These are phyloP conservation scores for Ochropacha duplaris DNA, from an alignment of 2,888 invertebrate genomes.

Conservation along the genomic window DNA sequence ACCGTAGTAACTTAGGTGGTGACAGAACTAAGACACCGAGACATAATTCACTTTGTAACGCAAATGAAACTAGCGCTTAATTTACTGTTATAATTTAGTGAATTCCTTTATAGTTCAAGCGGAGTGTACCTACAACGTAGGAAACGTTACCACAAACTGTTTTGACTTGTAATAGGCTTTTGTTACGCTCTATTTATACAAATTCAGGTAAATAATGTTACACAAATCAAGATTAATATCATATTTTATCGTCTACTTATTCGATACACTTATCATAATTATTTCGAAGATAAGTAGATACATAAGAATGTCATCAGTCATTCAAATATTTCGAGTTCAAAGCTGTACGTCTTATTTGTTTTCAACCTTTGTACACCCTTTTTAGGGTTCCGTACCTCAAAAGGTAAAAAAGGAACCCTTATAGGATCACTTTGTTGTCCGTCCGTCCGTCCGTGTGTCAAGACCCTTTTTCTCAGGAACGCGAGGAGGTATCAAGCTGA, in stretches of 20 bases:
- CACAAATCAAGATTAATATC: not conserved
- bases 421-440: too few species aligned
- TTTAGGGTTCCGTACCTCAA: too few species aligned
- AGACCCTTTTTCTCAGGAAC: too few species aligned
- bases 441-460: too few species aligned
- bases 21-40: conserved; percentile 82
- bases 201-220: not conserved
- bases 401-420: too few species aligned
- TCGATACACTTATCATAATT: too few species aligned
- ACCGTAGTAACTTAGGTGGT: conserved; percentile 82
- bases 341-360: too few species aligned
- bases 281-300: too few species aligned
- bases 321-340: too few species aligned
- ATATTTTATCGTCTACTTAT: not conserved
- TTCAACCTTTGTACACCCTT: too few species aligned
- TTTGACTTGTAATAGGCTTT: conserved; percentile 8
- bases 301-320: too few species aligned
- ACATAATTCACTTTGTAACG: conserved; percentile 81
- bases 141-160: conserved; percentile 2
- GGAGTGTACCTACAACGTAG: conserved; percentile 39
- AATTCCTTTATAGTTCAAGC: conserved; percentile 69
- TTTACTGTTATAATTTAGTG: conserved; percentile 81
- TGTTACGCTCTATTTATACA: not conserved
- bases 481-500: too few species aligned
- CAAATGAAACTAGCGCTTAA: conserved; percentile 82